Percentiles rank a stretch among this genome's conserved stretches.
Evolutionary conservation across 2,888 invertebrate genomes (phyloP).

Genomic region (Leptinotarsa haldemani): DNA sequence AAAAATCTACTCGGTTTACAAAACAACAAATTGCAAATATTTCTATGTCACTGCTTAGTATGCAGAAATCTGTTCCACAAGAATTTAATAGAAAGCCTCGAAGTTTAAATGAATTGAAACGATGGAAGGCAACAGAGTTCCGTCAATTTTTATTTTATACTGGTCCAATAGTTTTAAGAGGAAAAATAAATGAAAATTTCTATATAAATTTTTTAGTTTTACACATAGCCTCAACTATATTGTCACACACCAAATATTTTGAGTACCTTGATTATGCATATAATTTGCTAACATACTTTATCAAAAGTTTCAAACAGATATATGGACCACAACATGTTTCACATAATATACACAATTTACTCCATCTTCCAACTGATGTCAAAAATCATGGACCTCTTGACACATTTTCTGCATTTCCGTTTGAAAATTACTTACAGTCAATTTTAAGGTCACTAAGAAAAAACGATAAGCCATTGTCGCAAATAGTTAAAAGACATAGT

Average conservation of each 20-base stretch:
- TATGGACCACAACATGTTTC: conserved; percentile 41
- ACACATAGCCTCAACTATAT: conserved; percentile 24
- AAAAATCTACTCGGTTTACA: conserved; percentile 24
- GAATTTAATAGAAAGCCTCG: conserved; percentile 36
- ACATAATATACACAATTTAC: conserved; percentile 37
- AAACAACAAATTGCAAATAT: conserved; percentile 14
- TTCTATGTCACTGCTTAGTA: neutral
- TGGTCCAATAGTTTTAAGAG: conserved; percentile 36
- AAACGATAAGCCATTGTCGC: conserved; percentile 30
- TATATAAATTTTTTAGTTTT: conserved; percentile 29
- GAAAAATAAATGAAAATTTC: neutral
- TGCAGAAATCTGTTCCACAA: neutral
- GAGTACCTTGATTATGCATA: conserved; percentile 5
- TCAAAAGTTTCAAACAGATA: conserved; percentile 31
- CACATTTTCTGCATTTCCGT: conserved; percentile 28
- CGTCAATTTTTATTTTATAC: conserved; percentile 37
- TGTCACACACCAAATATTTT: conserved; percentile 6
- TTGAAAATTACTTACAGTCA: conserved; percentile 33
- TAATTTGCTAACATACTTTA: conserved; percentile 23
- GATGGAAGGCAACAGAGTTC: conserved; percentile 43
- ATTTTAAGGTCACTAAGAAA: conserved; percentile 25
- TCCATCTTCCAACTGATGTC: conserved; percentile 31
- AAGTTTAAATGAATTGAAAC: conserved; percentile 25
- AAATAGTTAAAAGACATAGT: conserved; percentile 25
- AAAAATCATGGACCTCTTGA: conserved; percentile 26